A percentile compares a stretch with the other conserved stretches of the same genome.
phyloP scores from a whole-genome alignment of 1,140 invertebrate species.

The Polyergus mexicanus region DNA sequence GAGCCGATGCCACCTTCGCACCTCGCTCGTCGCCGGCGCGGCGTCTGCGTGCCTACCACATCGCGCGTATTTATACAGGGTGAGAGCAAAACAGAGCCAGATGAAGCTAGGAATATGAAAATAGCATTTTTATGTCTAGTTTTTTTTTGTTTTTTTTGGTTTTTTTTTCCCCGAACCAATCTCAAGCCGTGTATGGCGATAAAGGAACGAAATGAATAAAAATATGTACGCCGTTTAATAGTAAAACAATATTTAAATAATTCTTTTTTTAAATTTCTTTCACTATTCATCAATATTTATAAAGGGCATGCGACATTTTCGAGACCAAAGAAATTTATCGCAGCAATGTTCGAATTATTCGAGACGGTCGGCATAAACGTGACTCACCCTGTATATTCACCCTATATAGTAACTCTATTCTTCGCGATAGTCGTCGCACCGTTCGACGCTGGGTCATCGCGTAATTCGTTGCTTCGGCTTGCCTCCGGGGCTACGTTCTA shows the following conservation, averaged over 20 bases:
- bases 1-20: constrained; percentile 81
- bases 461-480: constrained; percentile 80
- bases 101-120: background rate
- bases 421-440: constrained; percentile 44
- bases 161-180: too few relatives aligned
- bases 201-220: too few relatives aligned
- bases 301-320: background rate
- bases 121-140: background rate
- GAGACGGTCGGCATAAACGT: constrained; percentile 30
- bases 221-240: background rate
- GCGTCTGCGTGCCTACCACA: constrained; percentile 51
- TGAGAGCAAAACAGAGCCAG: constrained; percentile 7
- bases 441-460: constrained; percentile 77
- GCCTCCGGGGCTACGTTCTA: constrained; percentile 67
- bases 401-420: background rate
- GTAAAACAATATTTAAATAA: background rate
- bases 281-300: background rate
- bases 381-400: constrained; percentile 22
- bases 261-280: background rate
- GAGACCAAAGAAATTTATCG: background rate
- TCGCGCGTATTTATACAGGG: constrained; percentile 55
- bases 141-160: too few relatives aligned
- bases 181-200: background rate
- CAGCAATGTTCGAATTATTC: background rate
- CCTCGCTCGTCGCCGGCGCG: constrained; percentile 65